Conservation (phyloP, 2,888 invertebrate genomes). For the Callimorpha dominula region DNA sequence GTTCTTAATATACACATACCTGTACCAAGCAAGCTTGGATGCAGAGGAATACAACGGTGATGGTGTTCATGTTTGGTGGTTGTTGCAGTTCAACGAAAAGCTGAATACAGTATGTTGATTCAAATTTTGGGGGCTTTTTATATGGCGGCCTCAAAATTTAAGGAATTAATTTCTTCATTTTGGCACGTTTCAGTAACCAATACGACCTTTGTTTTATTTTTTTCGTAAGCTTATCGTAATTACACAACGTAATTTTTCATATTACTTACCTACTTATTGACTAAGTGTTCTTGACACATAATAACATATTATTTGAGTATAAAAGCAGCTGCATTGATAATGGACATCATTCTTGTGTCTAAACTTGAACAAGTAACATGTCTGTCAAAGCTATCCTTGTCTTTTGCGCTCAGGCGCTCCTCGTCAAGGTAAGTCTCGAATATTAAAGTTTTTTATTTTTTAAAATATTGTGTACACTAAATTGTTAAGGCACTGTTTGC, state of each 20-base stretch:
- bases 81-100: conserved; percentile 13
- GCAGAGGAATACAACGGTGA: conserved; percentile 43
- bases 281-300: neutral
- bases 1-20: conserved; percentile 6
- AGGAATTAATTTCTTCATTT: too few relatives aligned
- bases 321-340: neutral
- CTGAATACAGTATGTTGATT: conserved; percentile 15
- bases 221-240: neutral
- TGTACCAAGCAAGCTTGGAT: conserved; percentile 36
- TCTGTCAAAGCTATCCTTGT: conserved; percentile 53
- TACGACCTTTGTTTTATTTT: too few relatives aligned
- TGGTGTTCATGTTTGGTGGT: conserved; percentile 29
- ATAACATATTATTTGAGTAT: neutral
- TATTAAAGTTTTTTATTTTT: too few relatives aligned
- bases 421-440: conserved; percentile 18
- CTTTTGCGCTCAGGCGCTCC: conserved; percentile 53
- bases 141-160: too few relatives aligned
- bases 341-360: conserved; percentile 24
- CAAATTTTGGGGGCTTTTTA: too few relatives aligned
- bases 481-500: too few relatives aligned
- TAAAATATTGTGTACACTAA: too few relatives aligned
- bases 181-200: too few relatives aligned
- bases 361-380: conserved; percentile 45
- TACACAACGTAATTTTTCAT: neutral
- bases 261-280: conserved; percentile 1